Conservation (phyloP, 2,888 invertebrate species). For the Encarsia formosa region DNA sequence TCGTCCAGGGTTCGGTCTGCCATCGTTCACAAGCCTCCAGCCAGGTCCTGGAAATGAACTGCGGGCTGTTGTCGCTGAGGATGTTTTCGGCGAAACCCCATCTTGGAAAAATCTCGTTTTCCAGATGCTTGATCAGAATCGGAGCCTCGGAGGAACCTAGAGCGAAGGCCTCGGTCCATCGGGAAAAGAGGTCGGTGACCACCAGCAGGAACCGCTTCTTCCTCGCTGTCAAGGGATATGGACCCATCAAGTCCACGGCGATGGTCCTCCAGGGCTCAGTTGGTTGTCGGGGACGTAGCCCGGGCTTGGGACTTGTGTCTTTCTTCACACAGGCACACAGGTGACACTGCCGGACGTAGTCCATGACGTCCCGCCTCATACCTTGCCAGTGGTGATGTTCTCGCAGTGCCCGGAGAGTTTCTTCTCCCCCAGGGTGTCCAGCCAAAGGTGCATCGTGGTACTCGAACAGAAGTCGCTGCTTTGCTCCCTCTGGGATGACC, state of each 20-base stretch:
- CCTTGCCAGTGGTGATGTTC: conserved; percentile 19
- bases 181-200: conserved; percentile 28
- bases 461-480: neutral
- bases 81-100: conserved; percentile 10
- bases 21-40: neutral
- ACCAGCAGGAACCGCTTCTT: conserved; percentile 26
- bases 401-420: conserved; percentile 23
- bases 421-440: conserved; percentile 31
- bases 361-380: conserved; percentile 3
- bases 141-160: conserved; percentile 1
- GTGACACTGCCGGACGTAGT: conserved; percentile 23
- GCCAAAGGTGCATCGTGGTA: conserved; percentile 18
- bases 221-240: conserved; percentile 19
- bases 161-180: conserved; percentile 31
- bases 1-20: neutral
- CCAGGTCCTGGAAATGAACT: conserved; percentile 9
- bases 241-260: conserved; percentile 28
- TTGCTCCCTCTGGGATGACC: neutral
- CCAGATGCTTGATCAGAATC: conserved; percentile 2
- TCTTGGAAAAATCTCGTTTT: conserved; percentile 1
- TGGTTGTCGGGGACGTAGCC: conserved; percentile 6
- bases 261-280: conserved; percentile 15
- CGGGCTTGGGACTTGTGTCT: too few relatives aligned
- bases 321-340: too few relatives aligned
- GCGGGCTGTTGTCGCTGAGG: conserved; percentile 18